Evolutionary conservation across 1,140 invertebrate species (phyloP), one percentile per base, ranked within the genome.

Genomic region (Zelostemma sp.): DNA sequence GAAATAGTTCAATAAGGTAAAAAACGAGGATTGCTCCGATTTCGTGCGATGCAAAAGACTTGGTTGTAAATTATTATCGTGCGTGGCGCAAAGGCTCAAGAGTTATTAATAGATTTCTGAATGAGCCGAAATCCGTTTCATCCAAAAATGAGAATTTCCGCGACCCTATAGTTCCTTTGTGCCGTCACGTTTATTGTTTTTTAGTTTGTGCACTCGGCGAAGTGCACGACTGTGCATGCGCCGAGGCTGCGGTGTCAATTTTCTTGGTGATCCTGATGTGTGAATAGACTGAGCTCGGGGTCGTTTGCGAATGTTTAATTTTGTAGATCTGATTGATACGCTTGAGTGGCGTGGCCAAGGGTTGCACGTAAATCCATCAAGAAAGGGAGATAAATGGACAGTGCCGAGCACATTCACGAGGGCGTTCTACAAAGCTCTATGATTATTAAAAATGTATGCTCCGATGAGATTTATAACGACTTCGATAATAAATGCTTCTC

Each of bases 291-390:
- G 41, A 18, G 43, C 14, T 25, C 33, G 3, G 6, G 40, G 18
- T 35, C 40, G 57, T 59, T 55, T 59, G 58, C 55, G 18, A 60
- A 69, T 59, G 65, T 64, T 68, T 72, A 68, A 72, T 73, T 73
- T 73, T 59, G 65, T 51, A 63, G 59, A 73, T 66, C 46, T 33
- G 47, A 60, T 59, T 66, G 65, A 68, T 68, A 65, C 60, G 57
- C 38, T 60, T 55, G 57, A 54, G 51, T 59, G 17, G 46, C 35
- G 16, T 21, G 35, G 12, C 35, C 51, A 50, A 31, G 46, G 47
- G 33, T 56, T 55, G 35, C 48, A 40, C 49, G 55, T 49, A 53
- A 14, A 17, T 4, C 48, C 28, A 48, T 55, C 48, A 48, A 53
- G 49, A 58, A 58, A 43, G 19, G 5, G 57, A 58, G 46, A 47